These are phyloP conservation scores for Zaprionus gabonicus DNA, from an alignment of 1,140 invertebrate species.

Conservation along the genomic window DNA sequence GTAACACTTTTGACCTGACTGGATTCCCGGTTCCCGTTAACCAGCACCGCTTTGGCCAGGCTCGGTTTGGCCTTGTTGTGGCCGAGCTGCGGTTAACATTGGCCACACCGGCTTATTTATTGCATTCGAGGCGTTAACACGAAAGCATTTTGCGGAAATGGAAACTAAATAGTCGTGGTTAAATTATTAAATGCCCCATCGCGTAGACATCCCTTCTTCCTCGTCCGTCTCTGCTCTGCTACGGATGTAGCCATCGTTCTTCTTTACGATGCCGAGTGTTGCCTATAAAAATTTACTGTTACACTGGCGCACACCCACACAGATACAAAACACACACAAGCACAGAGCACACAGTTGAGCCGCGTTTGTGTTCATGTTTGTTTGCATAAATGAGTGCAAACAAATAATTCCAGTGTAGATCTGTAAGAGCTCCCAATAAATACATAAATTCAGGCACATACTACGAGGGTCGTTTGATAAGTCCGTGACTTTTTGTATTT, in stretches of 20 bases:
- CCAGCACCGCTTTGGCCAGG: not conserved
- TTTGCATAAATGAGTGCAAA: conserved; percentile 66
- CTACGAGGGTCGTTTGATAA: too few relatives aligned
- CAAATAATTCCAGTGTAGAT: conserved; percentile 52
- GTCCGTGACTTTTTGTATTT: too few relatives aligned
- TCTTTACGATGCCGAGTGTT: conserved; percentile 66
- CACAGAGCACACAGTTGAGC: not conserved
- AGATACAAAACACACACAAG: not conserved
- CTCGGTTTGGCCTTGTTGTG: conserved; percentile 27
- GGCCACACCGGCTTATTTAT: conserved; percentile 66
- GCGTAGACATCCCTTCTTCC: not conserved
- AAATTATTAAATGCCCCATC: conserved; percentile 70
- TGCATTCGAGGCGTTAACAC: conserved; percentile 70
- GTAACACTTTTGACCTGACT: conserved; percentile 44
- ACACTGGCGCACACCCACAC: conserved; percentile 12
- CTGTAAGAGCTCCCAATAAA: conserved; percentile 40
- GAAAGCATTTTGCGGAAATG: conserved; percentile 70
- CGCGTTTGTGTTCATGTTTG: conserved; percentile 43
- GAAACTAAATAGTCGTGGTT: conserved; percentile 74
- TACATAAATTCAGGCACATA: conserved; percentile 40
- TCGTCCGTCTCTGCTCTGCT: not conserved
- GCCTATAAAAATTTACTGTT: conserved; percentile 67
- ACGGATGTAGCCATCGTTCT: conserved; percentile 49
- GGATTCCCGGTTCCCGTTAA: conserved; percentile 23
- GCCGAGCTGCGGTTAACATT: conserved; percentile 49